Base-by-base conservation (phyloP, 2,797 vertebrate species). In the Alca torda region DNA sequence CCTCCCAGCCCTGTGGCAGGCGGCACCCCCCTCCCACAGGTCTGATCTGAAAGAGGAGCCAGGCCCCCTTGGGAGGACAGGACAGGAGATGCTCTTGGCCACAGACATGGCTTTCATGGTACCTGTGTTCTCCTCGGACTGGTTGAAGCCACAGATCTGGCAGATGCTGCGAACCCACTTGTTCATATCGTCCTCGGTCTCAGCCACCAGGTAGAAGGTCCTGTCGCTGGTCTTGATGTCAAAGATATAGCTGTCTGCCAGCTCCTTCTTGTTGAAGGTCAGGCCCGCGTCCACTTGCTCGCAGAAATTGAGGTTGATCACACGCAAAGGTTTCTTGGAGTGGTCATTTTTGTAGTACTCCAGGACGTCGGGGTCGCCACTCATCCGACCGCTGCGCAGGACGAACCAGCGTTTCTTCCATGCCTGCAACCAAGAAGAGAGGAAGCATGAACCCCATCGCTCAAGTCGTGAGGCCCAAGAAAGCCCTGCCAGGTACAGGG, bases 381-480 rank as follows among this genome's bases (percentile, higher is more conserved):
- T 99, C 99, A 99, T 99, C 31, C 99, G 99, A 50, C 99, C 99
- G 0, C 99, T 99, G 91, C 99, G 99, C 50, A 99, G 98, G 87
- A 99, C 98, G 13, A 99, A 99, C 99, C 99, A 99, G 56, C 99
- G 99, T 41, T 99, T 99, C 98, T 99, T 99, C 99, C 99, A 99
- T 73, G 99, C 99, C 99, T 99, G 96, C 82, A 86, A 87, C 3
- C 61, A 80, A 94, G 84, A 69, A 79, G 33, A 92, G 53, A 78
- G 15, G 15, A 84, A 89, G 23, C 19, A 24, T 95, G 87, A 95
- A 50, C 19, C 6, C 12, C 51, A n/a, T 4, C 0, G 1, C 48
- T 79, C 31, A 60, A 8, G 21, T 23, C 3, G 2, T 7, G 30
- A 90, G 50, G 51, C 26, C 0, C 0, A 51, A 59, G 24, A 87